Evolutionary conservation across 2,797 vertebrate species (phyloP).

Genomic region (Poliocrania exsul): DNA sequence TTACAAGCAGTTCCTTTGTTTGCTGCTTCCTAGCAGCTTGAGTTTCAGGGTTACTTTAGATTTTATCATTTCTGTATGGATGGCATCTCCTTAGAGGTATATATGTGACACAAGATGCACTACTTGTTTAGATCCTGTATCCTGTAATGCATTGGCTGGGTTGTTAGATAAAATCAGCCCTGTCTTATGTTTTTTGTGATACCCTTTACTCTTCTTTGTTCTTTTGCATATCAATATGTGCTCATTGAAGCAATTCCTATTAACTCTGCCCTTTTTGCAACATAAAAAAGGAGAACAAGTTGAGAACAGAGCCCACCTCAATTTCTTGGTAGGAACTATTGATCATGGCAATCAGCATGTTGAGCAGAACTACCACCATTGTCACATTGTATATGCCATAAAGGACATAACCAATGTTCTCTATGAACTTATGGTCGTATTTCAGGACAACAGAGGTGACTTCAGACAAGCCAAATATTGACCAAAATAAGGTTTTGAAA

Average conservation of each 20-base stretch:
- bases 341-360: constrained; percentile 99
- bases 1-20: background rate
- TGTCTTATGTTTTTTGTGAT: background rate
- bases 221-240: background rate
- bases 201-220: background rate
- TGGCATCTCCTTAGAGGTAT: background rate
- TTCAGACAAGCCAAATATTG: constrained; percentile 96
- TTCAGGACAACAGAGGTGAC: constrained; percentile 96
- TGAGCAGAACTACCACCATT: constrained; percentile 97
- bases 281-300: background rate
- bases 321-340: constrained; percentile 99
- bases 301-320: constrained; percentile 79
- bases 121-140: background rate
- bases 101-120: background rate
- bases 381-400: constrained; percentile 99
- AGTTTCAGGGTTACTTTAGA: background rate
- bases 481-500: constrained; percentile 91
- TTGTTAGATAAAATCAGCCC: background rate
- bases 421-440: constrained; percentile 90
- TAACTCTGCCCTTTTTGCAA: background rate
- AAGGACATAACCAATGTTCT: constrained; percentile 91
- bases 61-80: background rate
- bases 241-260: background rate
- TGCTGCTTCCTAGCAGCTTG: background rate
- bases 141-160: too few relatives aligned